Evolutionary conservation across 2,113 vertebrate genomes (phyloP).

Genomic region (Grammomys dolichurus): DNA sequence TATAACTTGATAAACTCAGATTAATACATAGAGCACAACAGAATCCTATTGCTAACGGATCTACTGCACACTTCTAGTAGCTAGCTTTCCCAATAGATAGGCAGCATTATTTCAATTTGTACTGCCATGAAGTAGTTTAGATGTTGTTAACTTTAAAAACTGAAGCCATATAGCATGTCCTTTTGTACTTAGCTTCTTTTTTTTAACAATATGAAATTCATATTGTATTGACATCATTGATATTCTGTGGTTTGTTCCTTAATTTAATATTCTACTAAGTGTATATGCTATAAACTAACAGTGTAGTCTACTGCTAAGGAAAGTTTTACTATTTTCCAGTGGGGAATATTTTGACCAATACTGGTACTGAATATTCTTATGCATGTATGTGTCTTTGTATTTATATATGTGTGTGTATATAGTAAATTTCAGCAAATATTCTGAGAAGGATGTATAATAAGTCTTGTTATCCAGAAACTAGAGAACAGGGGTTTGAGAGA

Average conservation of each 20-base stretch:
- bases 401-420: not conserved
- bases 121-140: not conserved
- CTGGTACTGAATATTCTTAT: not conserved
- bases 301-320: not conserved
- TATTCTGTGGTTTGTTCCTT: not conserved
- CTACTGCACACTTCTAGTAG: not conserved
- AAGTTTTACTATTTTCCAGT: constrained; percentile 17
- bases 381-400: not conserved
- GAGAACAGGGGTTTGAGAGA: not conserved
- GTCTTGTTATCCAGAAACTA: not conserved
- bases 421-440: not conserved
- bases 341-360: constrained; percentile 6
- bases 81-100: not conserved
- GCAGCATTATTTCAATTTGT: not conserved
- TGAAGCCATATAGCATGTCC: not conserved
- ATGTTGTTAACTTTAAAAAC: constrained; percentile 57
- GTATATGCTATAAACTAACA: not conserved
- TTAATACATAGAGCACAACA: not conserved
- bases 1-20: constrained; percentile 11
- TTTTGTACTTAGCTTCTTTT: not conserved
- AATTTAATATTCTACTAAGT: not conserved
- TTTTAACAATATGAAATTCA: not conserved
- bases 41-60: not conserved
- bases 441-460: constrained; percentile 25
- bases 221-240: not conserved